Conservation (phyloP, 2,113 vertebrate genomes). For the Cynopterus brachyotis region DNA sequence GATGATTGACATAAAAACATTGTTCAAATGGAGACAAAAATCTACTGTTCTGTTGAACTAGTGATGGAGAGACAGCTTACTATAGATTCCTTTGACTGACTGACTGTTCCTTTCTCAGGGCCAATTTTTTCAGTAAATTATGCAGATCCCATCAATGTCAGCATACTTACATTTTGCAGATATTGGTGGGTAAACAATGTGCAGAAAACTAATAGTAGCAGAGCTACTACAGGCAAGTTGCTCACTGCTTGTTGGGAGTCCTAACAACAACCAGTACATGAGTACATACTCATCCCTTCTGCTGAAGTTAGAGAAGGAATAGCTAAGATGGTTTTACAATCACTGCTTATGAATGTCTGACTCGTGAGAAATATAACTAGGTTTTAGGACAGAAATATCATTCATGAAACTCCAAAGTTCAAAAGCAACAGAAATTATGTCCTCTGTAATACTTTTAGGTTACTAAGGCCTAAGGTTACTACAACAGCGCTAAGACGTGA, state of each 20-base stretch:
- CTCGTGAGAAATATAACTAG: background rate
- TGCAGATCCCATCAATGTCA: background rate
- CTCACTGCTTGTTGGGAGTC: background rate
- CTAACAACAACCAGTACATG: background rate
- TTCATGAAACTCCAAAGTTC: conserved; percentile 3
- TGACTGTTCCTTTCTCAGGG: background rate
- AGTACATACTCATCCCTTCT: background rate
- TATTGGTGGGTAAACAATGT: background rate
- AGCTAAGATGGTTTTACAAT: conserved; percentile 17
- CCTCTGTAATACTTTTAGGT: background rate
- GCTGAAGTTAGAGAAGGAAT: background rate
- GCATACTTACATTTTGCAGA: background rate
- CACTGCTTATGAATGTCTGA: background rate
- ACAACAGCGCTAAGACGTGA: background rate
- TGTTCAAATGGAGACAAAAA: conserved; percentile 36
- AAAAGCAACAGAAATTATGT: background rate
- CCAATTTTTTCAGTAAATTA: background rate
- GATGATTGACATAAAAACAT: conserved; percentile 30
- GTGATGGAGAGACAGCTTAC: background rate
- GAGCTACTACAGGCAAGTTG: background rate
- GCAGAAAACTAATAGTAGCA: background rate
- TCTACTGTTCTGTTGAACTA: background rate
- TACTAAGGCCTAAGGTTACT: background rate
- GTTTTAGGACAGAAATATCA: background rate
- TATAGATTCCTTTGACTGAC: background rate